phyloP scores from a whole-genome alignment of 2,797 vertebrate species.

The Girardinus metallicus region DNA sequence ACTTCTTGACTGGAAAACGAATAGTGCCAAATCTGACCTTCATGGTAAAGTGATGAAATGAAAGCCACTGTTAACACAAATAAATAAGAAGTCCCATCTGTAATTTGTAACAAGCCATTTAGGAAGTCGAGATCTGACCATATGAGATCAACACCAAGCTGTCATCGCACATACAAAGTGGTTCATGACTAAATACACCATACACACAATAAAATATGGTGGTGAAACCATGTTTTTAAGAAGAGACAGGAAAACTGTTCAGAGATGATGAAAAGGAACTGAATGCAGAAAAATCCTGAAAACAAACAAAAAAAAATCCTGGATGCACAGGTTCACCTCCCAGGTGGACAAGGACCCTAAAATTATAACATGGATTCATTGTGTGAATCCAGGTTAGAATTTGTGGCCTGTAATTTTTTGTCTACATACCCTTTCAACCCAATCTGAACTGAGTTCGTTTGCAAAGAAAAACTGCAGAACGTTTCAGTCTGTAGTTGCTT shows the following conservation, averaged over 20 bases:
- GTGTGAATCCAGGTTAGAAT: not conserved
- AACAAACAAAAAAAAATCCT: not conserved
- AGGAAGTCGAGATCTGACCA: not conserved
- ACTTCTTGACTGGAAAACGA: not conserved
- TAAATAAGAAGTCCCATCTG: not conserved
- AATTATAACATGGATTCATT: no score
- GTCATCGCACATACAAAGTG: not conserved
- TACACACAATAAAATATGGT: not conserved
- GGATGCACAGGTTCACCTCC: not conserved
- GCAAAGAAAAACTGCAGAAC: not conserved
- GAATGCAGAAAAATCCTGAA: not conserved
- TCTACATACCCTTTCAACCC: not conserved
- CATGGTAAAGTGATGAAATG: not conserved
- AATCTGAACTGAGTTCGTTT: not conserved
- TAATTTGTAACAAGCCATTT: not conserved
- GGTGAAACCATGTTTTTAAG: not conserved
- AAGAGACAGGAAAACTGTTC: not conserved
- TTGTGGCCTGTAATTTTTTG: not conserved
- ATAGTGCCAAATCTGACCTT: not conserved
- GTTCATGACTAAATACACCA: not conserved
- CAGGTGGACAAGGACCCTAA: not conserved
- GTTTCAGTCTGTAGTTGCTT: not conserved
- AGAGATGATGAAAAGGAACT: not conserved
- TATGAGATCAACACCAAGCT: not conserved
- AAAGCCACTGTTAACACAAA: not conserved